These are phyloP conservation scores for Scaptomyza graminum DNA, from an alignment of 1,140 invertebrate species.

Conservation along the genomic window DNA sequence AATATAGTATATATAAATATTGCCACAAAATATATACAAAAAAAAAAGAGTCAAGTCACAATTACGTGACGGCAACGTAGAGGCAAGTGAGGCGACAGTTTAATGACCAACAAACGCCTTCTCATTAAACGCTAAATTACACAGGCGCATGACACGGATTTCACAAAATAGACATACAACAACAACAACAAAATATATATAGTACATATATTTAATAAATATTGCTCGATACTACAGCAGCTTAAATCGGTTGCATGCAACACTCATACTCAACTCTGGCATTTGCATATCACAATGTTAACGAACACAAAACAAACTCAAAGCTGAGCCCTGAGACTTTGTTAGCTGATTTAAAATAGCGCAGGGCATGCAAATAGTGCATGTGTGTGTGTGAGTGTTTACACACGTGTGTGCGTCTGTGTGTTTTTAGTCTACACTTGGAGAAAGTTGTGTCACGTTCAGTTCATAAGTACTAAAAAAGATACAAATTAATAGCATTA, in stretches of 20 bases:
- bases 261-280: constrained; percentile 57
- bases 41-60: constrained; percentile 70
- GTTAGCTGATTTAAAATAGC: constrained; percentile 67
- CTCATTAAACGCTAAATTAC: constrained; percentile 81
- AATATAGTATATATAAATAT: neutral
- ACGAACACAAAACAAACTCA: constrained; percentile 76
- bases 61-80: constrained; percentile 48
- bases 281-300: constrained; percentile 66
- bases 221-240: constrained; percentile 51
- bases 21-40: constrained; percentile 25
- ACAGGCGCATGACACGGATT: constrained; percentile 76
- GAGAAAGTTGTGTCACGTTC: neutral
- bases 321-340: constrained; percentile 51
- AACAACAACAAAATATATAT: constrained; percentile 37
- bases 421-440: constrained; percentile 43
- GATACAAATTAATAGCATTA: too few species aligned
- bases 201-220: constrained; percentile 60
- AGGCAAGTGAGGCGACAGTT: constrained; percentile 35
- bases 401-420: neutral
- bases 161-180: constrained; percentile 36
- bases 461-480: too few species aligned
- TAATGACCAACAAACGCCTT: constrained; percentile 79
- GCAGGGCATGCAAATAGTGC: constrained; percentile 41
- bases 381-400: neutral
- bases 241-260: constrained; percentile 58